A percentile compares a stretch with the other conserved stretches of the same genome.
Evolutionary conservation across 1,140 invertebrate genomes (phyloP).

Genomic region (Sipha flava): DNA sequence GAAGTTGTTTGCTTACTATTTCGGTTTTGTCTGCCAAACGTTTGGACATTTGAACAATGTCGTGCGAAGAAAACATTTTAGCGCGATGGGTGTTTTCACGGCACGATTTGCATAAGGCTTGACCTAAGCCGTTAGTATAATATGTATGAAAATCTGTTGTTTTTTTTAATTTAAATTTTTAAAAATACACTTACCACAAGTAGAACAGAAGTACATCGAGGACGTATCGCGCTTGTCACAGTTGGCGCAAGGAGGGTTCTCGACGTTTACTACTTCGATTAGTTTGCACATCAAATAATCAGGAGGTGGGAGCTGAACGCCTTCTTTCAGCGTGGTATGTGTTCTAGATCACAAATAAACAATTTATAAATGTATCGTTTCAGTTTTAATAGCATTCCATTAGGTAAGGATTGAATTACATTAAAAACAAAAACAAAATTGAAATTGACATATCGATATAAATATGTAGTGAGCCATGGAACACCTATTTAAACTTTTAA

Average conservation of each 20-base stretch:
- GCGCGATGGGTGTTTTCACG: conserved; percentile 61
- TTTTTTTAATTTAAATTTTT: not conserved
- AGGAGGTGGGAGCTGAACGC: conserved; percentile 50
- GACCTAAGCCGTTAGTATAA: conserved; percentile 46
- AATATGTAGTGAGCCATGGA: no score
- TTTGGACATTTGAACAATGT: conserved; percentile 62
- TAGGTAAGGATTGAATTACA: no score
- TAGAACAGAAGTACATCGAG: conserved; percentile 62
- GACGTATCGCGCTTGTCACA: conserved; percentile 58
- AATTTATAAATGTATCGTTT: not conserved
- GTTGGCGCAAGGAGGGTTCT: conserved; percentile 61
- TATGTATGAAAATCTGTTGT: not conserved
- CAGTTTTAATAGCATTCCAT: no score
- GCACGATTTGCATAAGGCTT: conserved; percentile 59
- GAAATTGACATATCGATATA: no score
- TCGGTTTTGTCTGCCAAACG: conserved; percentile 56
- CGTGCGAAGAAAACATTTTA: conserved; percentile 64
- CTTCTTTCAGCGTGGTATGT: conserved; percentile 49
- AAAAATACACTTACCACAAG: conserved; percentile 50
- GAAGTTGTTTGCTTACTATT: conserved; percentile 44
- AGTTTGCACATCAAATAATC: conserved; percentile 57
- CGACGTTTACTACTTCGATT: conserved; percentile 56
- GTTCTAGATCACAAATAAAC: not conserved
- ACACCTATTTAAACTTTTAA: no score
- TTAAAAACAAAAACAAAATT: no score